Evolutionary conservation across 2,888 invertebrate genomes (phyloP), one percentile per base, ranked within the genome.

Genomic region (Bembecia ichneumoniformis): DNA sequence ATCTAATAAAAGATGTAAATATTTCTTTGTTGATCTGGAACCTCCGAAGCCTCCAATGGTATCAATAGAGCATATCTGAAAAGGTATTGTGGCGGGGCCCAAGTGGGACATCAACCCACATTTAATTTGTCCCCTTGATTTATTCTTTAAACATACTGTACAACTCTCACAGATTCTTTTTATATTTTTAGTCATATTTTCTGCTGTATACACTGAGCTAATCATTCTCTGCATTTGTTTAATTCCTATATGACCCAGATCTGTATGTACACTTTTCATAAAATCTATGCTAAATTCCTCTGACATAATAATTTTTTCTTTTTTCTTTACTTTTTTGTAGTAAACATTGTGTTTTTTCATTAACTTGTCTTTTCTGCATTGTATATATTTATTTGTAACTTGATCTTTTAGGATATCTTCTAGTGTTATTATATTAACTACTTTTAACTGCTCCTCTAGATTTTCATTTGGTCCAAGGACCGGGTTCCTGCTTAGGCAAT

Each of bases 21-120:
- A 55, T 51, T n/a, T 57, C 40, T 57, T 56, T 45, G 57, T 53
- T 43, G 54, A 58, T 28, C 57, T 45, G 4, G 53, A 51, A 15
- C 51, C 51, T 35, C 52, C 53, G 48, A 54, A 57, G 9, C 55
- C 53, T 49, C 55, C 55, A 20, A 55, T 52, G n/a, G 52, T 56
- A 15, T 55, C 49, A 10, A 49, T 51, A 9, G 48, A 54, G 11
- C 28, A 36, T 47, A 53, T 55, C 45, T 52, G 51, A 34, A 49
- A 52, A 40, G 49, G 52, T 28, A 49, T 48, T 50, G 46, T 51
- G 7, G 54, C 1, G 0, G 53, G 53, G 10, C 47, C 51, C 10
- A 51, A 15, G 15, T 51, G 46, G 3, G 51, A 51, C 48, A 51
- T 49, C 3, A 47, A 47, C 1, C 51, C 51, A 47, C 40, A 51